Evolutionary conservation across 2,888 invertebrate species (phyloP).

Genomic region (Megamerina dolium): DNA sequence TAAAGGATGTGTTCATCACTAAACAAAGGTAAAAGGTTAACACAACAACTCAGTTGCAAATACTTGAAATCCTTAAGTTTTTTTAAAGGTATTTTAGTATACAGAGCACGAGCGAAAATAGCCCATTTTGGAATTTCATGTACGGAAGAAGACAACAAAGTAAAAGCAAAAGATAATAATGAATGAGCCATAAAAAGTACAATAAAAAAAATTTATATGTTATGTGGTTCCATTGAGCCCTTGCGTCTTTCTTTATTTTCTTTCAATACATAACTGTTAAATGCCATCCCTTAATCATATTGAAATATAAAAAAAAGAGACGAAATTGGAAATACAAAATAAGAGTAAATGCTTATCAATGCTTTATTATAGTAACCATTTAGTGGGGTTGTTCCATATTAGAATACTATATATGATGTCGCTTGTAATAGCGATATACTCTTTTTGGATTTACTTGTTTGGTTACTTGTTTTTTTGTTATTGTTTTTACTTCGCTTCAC

Average conservation of each 20-base stretch:
- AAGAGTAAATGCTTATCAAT: too few species aligned
- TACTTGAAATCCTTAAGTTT: slow-evolving; percentile 15
- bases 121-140: too few species aligned
- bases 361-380: too few species aligned
- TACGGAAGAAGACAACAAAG: slow-evolving; percentile 1
- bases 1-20: neutral
- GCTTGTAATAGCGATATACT: neutral
- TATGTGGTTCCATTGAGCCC: neutral
- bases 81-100: neutral
- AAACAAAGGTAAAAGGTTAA: slow-evolving; percentile 17
- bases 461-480: slow-evolving; percentile 4
- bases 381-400: slow-evolving; percentile 9
- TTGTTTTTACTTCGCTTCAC: slow-evolving; percentile 26
- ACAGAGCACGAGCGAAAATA: neutral
- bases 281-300: slow-evolving; percentile 1
- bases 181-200: slow-evolving; percentile 7
- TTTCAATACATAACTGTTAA: neutral
- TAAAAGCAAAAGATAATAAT: slow-evolving; percentile 3
- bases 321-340: too few species aligned
- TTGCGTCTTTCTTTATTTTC: neutral
- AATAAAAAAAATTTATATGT: slow-evolving; percentile 5
- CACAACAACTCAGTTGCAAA: slow-evolving; percentile 14
- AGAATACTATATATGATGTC: slow-evolving; percentile 1
- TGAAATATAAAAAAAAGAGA: neutral
- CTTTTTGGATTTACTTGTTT: neutral